A percentile compares a stretch with the other conserved stretches of the same genome.
These are phyloP conservation scores for Halcyon leucocephala DNA, from an alignment of 2,797 vertebrate species.

Conservation along the genomic window DNA sequence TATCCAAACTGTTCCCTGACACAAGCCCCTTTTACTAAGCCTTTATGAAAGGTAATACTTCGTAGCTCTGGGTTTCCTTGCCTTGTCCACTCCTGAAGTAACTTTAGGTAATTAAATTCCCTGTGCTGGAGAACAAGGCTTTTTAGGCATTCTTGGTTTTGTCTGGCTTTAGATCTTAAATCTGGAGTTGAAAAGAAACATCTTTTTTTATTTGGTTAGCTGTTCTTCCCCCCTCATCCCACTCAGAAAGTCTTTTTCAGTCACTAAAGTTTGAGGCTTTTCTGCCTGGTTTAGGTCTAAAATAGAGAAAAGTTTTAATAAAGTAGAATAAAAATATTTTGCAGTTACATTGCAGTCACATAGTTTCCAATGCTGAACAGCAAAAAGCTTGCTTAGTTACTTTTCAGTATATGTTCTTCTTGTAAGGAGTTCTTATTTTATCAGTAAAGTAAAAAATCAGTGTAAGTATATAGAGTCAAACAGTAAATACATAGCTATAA, in stretches of 20 bases:
- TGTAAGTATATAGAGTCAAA: not conserved
- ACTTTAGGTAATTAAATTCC: conserved; percentile 16
- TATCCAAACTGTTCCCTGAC: not conserved
- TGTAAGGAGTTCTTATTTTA: not conserved
- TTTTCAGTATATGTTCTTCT: not conserved
- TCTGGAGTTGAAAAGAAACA: conserved; percentile 7
- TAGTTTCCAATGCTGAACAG: not conserved
- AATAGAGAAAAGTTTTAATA: not conserved
- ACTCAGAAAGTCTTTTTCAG: not conserved
- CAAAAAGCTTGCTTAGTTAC: not conserved
- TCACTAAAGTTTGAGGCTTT: not conserved
- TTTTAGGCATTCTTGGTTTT: conserved; percentile 38
- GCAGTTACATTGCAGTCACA: not conserved
- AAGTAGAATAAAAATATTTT: not conserved
- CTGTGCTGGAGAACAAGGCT: not conserved
- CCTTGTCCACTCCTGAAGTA: not conserved
- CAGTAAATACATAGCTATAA: not conserved
- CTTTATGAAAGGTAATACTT: not conserved
- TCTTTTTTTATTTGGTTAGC: not conserved
- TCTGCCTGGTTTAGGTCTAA: not conserved
- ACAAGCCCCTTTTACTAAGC: not conserved
- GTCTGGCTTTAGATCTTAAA: not conserved
- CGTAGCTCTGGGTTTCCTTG: not conserved
- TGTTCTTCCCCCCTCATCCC: not conserved
- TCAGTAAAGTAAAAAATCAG: not conserved